Conservation (phyloP, 2,888 invertebrate species). For the Polyploca ridens region DNA sequence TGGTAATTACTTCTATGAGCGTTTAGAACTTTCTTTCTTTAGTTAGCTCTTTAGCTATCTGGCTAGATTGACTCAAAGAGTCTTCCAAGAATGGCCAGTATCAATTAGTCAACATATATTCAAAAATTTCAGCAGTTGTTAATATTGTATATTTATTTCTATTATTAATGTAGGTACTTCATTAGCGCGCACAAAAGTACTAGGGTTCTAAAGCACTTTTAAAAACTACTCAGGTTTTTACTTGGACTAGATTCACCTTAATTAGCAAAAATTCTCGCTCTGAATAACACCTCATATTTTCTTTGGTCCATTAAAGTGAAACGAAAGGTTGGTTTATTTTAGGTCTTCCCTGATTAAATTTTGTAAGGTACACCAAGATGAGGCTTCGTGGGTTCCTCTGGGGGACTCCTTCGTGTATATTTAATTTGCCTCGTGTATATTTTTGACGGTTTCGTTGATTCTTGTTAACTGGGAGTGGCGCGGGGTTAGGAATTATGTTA, state of each 20-base stretch:
- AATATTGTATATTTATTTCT: no score
- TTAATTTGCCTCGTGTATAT: constrained; percentile 4
- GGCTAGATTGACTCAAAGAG: no score
- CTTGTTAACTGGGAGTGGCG: background rate
- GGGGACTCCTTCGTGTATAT: constrained; percentile 8
- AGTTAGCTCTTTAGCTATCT: no score
- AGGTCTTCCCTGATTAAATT: constrained; percentile 10
- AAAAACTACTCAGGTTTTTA: background rate
- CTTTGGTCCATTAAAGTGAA: background rate
- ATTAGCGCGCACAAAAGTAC: no score
- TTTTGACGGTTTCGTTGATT: constrained; percentile 6
- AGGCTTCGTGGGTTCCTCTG: background rate
- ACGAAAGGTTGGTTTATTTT: constrained; percentile 11
- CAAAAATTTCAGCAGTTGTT: no score
- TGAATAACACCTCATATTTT: constrained; percentile 4
- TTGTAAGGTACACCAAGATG: constrained; percentile 9
- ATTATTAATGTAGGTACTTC: no score
- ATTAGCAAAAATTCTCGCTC: background rate
- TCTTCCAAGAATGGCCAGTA: no score
- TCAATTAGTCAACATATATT: no score
- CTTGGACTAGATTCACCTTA: background rate
- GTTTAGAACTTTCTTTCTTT: no score
- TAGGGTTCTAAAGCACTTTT: background rate
- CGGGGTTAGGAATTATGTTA: background rate
- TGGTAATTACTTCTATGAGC: background rate